Conservation (phyloP, 2,797 vertebrate species). For the Liasis olivaceus region DNA sequence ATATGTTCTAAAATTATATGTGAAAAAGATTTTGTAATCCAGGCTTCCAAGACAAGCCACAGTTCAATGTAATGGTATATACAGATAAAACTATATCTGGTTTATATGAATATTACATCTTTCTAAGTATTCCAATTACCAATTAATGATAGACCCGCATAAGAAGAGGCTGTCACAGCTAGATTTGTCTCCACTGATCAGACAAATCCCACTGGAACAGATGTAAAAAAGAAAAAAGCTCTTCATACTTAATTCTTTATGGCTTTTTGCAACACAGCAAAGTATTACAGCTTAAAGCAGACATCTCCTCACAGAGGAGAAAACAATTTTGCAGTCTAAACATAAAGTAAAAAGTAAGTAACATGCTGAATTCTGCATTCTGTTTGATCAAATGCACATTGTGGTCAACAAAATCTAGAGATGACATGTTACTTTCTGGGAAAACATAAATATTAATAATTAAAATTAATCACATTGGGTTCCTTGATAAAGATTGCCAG, state of each 20-base stretch:
- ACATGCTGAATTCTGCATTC: conserved; percentile 65
- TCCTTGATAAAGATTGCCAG: conserved; percentile 51
- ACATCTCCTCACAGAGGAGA: conserved; percentile 92
- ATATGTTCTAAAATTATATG: conserved; percentile 43
- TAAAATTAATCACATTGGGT: conserved; percentile 44
- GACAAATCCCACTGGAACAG: conserved; percentile 73
- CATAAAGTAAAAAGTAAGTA: conserved; percentile 63
- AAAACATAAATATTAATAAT: conserved; percentile 47
- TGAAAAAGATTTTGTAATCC: conserved; percentile 46
- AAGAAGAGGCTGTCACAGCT: conserved; percentile 80
- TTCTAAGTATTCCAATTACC: conserved; percentile 66
- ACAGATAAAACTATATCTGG: conserved; percentile 60
- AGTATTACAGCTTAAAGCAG: conserved; percentile 86
- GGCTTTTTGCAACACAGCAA: conserved; percentile 90
- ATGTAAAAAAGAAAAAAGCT: conserved; percentile 71
- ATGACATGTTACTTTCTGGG: conserved; percentile 44
- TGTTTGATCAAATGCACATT: conserved; percentile 55
- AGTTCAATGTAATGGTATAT: conserved; percentile 53
- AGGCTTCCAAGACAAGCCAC: conserved; percentile 48
- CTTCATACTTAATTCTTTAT: conserved; percentile 83
- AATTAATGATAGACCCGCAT: conserved; percentile 77
- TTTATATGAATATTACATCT: conserved; percentile 58
- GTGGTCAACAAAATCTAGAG: conserved; percentile 52
- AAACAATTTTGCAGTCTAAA: conserved; percentile 83
- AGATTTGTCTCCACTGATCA: conserved; percentile 74